A percentile compares a stretch with the other conserved stretches of the same genome.
Evolutionary conservation across 2,888 invertebrate species (phyloP).

Genomic region (Watsonalla binaria): DNA sequence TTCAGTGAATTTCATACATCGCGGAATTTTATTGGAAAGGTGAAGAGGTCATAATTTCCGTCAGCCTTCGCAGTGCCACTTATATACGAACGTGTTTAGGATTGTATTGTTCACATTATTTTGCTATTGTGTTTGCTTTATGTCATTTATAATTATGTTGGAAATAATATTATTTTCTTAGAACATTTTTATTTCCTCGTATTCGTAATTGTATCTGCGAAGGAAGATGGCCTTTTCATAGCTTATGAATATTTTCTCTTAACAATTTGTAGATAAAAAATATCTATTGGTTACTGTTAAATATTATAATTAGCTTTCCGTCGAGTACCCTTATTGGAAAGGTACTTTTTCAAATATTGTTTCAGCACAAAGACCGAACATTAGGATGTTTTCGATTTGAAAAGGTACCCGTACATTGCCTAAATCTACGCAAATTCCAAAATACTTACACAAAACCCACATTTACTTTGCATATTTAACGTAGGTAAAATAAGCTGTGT

Average conservation of each 20-base stretch:
- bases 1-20: constrained; percentile 56
- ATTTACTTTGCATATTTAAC: too few relatives aligned
- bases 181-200: background rate
- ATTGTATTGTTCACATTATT: constrained; percentile 31
- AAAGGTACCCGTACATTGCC: too few relatives aligned
- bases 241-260: background rate
- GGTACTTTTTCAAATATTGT: too few relatives aligned
- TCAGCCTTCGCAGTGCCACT: constrained; percentile 9
- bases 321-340: too few relatives aligned
- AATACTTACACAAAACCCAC: too few relatives aligned
- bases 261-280: too few relatives aligned
- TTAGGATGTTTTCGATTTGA: too few relatives aligned
- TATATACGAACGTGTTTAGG: constrained; percentile 7
- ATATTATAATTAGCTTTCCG: too few relatives aligned
- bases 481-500: too few relatives aligned
- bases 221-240: background rate
- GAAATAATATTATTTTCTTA: background rate
- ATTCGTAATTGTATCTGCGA: background rate
- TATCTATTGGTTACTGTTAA: too few relatives aligned
- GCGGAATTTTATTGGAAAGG: constrained; percentile 55
- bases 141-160: background rate
- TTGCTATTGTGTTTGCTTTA: background rate
- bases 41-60: constrained; percentile 37
- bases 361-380: too few relatives aligned
- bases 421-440: too few relatives aligned